These are phyloP conservation scores for Pachypeltis micranthus DNA, from an alignment of 1,140 invertebrate genomes.

Conservation along the genomic window DNA sequence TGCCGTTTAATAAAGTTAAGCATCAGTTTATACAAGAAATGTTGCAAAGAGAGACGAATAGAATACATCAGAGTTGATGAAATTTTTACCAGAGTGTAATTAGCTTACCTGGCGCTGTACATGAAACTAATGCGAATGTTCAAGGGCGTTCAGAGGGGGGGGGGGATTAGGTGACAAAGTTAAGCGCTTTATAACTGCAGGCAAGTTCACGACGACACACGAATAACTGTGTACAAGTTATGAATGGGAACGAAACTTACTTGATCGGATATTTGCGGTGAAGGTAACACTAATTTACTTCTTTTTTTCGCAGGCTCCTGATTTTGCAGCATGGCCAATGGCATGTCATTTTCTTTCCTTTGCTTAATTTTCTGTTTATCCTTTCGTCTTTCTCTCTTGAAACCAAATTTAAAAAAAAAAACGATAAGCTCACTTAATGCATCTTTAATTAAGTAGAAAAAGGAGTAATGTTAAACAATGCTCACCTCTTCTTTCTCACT, in stretches of 20 bases:
- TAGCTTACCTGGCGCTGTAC: no score
- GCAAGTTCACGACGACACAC: no score
- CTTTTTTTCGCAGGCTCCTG: conserved; percentile 86
- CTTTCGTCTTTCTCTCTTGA: conserved; percentile 61
- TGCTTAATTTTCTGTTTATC: conserved; percentile 89
- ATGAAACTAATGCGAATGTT: no score
- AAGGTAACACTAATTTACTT: conserved; percentile 89
- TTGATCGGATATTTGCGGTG: conserved; percentile 93
- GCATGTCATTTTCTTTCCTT: conserved; percentile 92
- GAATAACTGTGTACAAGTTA: no score
- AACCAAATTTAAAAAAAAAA: conserved; percentile 26
- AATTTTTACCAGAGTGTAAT: no score
- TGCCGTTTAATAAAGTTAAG: no score
- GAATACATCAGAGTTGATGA: no score
- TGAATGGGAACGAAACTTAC: conserved; percentile 30
- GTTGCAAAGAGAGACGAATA: no score
- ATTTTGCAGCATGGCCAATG: conserved; percentile 76
- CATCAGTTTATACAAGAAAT: no score
- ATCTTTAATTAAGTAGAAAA: background rate
- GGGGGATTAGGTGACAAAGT: no score
- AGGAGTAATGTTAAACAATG: conserved; percentile 10
- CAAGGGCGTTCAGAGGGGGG: no score
- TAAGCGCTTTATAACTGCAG: no score
- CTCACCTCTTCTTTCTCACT: conserved; percentile 75
- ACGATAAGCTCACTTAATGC: background rate